A percentile compares a stretch with the other conserved stretches of the same genome.
Conservation (phyloP, 2,888 invertebrate genomes). For the Zootermopsis nevadensis region DNA sequence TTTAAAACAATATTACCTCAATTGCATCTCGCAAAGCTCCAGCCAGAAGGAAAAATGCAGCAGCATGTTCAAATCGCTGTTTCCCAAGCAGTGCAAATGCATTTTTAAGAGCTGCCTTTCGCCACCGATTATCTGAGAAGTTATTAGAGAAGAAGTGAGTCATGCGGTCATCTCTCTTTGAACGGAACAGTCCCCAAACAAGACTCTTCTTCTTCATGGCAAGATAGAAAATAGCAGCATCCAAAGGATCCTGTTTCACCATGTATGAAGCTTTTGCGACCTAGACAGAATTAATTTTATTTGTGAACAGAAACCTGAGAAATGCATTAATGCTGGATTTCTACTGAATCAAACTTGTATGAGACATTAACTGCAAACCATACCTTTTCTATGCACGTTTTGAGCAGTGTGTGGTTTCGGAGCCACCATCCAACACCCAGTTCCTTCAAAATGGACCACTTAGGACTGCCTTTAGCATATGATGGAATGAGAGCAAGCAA, state of each 20-base stretch:
- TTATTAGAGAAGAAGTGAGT: slow-evolving; percentile 94
- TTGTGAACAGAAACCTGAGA: background rate
- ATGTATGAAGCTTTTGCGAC: slow-evolving; percentile 95
- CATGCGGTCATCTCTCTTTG: slow-evolving; percentile 91
- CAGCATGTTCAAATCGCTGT: slow-evolving; percentile 97
- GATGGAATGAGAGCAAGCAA: slow-evolving; percentile 89
- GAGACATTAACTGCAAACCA: slow-evolving; percentile 27
- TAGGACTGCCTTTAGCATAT: slow-evolving; percentile 84
- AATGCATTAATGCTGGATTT: background rate
- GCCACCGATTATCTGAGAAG: slow-evolving; percentile 93
- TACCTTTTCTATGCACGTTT: slow-evolving; percentile 86
- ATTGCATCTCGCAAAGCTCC: slow-evolving; percentile 95
- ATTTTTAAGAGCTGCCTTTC: slow-evolving; percentile 97
- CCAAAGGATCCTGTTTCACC: slow-evolving; percentile 92
- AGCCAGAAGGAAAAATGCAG: slow-evolving; percentile 97
- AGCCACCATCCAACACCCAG: slow-evolving; percentile 98
- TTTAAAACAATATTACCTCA: slow-evolving; percentile 71
- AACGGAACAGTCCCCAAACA: slow-evolving; percentile 94
- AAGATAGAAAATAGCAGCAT: slow-evolving; percentile 96
- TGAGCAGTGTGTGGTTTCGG: slow-evolving; percentile 82
- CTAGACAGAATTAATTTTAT: slow-evolving; percentile 57
- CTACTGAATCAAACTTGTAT: too few relatives aligned
- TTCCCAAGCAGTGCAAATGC: slow-evolving; percentile 96
- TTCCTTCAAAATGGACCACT: slow-evolving; percentile 91
- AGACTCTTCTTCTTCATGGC: slow-evolving; percentile 98